A percentile compares a stretch with the other conserved stretches of the same genome.
Evolutionary conservation across 2,888 invertebrate genomes (phyloP).

Genomic region (Plagodis pulveraria): DNA sequence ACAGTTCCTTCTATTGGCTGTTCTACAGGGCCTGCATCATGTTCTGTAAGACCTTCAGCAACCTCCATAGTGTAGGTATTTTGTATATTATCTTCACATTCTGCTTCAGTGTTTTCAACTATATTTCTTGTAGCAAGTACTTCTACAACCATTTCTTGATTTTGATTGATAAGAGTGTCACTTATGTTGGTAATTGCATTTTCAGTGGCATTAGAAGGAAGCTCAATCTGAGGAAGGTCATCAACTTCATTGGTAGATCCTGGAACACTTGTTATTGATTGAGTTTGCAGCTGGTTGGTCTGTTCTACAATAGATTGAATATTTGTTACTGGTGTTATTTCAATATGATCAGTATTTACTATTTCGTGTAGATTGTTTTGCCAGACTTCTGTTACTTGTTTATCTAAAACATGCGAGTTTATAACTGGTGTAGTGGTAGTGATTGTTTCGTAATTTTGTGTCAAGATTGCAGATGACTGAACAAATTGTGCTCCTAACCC

Average conservation of each 20-base stretch:
- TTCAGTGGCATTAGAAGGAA: conserved; percentile 39
- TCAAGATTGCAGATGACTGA: conserved; percentile 69
- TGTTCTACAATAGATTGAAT: conserved; percentile 39
- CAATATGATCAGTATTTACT: conserved; percentile 45
- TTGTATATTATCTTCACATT: conserved; percentile 6
- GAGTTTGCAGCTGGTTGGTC: conserved; percentile 34
- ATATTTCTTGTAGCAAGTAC: conserved; percentile 5
- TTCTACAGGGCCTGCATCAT: conserved; percentile 20
- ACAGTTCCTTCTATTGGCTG: conserved; percentile 21
- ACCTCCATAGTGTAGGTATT: conserved; percentile 8
- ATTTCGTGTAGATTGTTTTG: conserved; percentile 53
- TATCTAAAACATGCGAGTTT: conserved; percentile 65
- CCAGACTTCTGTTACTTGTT: conserved; percentile 65
- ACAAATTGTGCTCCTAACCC: conserved; percentile 69
- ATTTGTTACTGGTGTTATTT: conserved; percentile 42
- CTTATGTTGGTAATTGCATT: conserved; percentile 11
- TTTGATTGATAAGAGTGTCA: conserved; percentile 3
- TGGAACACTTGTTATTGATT: conserved; percentile 21
- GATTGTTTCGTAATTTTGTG: conserved; percentile 74
- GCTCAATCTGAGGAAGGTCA: conserved; percentile 54
- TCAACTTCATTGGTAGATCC: conserved; percentile 39
- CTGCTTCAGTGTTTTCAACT: conserved; percentile 5
- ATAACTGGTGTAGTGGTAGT: conserved; percentile 77
- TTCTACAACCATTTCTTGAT: conserved; percentile 16
- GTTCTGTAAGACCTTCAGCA: background rate